A percentile compares a stretch with the other conserved stretches of the same genome.
These are phyloP conservation scores for Carduelis carduelis DNA, from an alignment of 2,797 vertebrate genomes.

Conservation along the genomic window DNA sequence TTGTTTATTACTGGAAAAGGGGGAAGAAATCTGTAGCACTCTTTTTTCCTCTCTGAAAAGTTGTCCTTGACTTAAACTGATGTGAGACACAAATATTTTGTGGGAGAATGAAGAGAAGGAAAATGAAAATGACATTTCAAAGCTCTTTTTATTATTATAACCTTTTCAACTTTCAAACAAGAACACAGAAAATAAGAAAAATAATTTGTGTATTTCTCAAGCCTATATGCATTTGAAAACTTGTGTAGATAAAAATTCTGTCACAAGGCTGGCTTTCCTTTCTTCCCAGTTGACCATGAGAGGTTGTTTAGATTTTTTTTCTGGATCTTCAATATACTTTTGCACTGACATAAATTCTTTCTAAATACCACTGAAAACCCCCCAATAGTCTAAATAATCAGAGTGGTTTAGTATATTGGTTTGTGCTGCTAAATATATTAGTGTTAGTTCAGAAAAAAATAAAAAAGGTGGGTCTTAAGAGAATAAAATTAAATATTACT, in stretches of 20 bases:
- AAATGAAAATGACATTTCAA: not conserved
- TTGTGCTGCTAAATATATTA: not conserved
- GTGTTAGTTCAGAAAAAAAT: not conserved
- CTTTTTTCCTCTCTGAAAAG: not conserved
- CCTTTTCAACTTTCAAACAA: not conserved
- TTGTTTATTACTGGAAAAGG: not conserved
- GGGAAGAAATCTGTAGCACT: not conserved
- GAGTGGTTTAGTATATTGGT: not conserved
- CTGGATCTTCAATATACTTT: not conserved
- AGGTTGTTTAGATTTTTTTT: accelerated
- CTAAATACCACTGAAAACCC: accelerated
- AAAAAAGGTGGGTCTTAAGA: not conserved
- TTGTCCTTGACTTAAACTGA: not conserved
- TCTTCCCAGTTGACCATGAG: not conserved
- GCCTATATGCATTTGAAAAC: not conserved
- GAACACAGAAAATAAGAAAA: not conserved
- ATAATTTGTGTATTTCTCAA: not conserved
- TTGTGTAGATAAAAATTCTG: not conserved
- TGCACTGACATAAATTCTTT: not conserved
- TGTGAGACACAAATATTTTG: not conserved
- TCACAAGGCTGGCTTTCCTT: not conserved
- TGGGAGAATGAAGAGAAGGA: not conserved
- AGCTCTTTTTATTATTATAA: not conserved
- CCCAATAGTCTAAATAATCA: not conserved
- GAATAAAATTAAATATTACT: not conserved